phyloP scores from a whole-genome alignment of 2,797 vertebrate species.

The Gallinago nigripennis region DNA sequence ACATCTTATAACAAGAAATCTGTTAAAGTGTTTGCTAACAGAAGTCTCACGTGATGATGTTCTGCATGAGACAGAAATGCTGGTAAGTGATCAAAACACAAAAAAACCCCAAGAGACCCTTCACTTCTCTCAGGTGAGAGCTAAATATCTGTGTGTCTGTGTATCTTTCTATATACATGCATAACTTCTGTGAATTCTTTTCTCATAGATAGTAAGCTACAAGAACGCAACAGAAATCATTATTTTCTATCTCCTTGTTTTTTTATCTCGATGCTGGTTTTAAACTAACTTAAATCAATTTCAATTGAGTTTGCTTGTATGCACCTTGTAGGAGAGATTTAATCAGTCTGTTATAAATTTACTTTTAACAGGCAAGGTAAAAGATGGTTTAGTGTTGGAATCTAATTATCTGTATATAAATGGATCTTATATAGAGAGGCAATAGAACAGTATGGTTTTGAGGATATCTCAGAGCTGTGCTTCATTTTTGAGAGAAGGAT shows the following conservation, averaged over 20 bases:
- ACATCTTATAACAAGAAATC: background rate
- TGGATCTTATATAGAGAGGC: conserved; percentile 13
- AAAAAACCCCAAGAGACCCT: background rate
- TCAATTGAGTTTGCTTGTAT: conserved; percentile 44
- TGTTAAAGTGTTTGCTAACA: background rate
- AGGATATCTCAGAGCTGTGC: background rate
- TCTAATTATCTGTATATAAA: conserved; percentile 55
- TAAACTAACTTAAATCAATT: conserved; percentile 43
- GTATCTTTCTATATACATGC: background rate
- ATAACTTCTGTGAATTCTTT: background rate
- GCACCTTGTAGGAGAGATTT: conserved; percentile 5
- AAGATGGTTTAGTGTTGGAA: conserved; percentile 46
- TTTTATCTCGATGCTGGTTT: conserved; percentile 8
- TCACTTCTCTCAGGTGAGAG: background rate
- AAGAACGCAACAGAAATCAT: background rate
- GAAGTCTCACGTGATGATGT: background rate
- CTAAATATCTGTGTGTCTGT: background rate
- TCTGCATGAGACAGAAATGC: background rate
- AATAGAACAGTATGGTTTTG: background rate
- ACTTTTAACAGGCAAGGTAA: conserved; percentile 53
- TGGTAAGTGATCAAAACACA: background rate
- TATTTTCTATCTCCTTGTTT: background rate
- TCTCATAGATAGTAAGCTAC: background rate
- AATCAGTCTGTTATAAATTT: conserved; percentile 59
- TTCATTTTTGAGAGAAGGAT: background rate